Evolutionary conservation across 2,113 vertebrate genomes (phyloP), one percentile per base, ranked within the genome.

Genomic region (Neolamprologus sp.): DNA sequence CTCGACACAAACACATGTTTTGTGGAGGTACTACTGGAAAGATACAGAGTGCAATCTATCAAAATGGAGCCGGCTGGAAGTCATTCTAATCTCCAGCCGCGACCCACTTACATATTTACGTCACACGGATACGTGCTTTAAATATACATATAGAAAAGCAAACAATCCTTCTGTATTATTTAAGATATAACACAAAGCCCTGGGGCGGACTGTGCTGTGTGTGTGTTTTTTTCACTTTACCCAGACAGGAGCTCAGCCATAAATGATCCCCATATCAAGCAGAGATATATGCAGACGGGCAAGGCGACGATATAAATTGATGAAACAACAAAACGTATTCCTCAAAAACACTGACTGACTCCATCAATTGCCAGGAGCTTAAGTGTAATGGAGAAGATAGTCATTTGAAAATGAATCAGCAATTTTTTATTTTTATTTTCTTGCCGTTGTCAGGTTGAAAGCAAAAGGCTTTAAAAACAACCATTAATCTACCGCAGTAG

Each of bases 1-100:
- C 91, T 90, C 85, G 90, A 94, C 92, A 93, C 94, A 93, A 95
- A 95, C 94, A 94, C 91, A 81, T 95, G 93, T 95, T 94, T 85
- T 82, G 87, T 89, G 21, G 81, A 92, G 87, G 93, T 87, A 91
- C 82, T 79, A 88, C 83, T 87, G 83, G 83, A 85, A 89, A 91
- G 91, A 90, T 93, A 91, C 83, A 65, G 75, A 80, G 88, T 10
- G 81, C 86, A 87, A 93, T 91, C 92, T 87, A 92, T 94, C 89
- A 92, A 92, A 93, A 91, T 93, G 86, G 90, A 91, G 89, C 60
- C 9, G 30, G 28, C 53, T 87, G 63, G 85, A 86, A 90, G 81
- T 89, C 83, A 33, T 63, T 58, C 49, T 94, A 88, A 92, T 91
- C 93, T 88, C 28, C 26, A 71, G 30, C 84, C 85, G 80, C 84